Conservation (phyloP, 2,113 vertebrate genomes). For the Notothenia rossii region DNA sequence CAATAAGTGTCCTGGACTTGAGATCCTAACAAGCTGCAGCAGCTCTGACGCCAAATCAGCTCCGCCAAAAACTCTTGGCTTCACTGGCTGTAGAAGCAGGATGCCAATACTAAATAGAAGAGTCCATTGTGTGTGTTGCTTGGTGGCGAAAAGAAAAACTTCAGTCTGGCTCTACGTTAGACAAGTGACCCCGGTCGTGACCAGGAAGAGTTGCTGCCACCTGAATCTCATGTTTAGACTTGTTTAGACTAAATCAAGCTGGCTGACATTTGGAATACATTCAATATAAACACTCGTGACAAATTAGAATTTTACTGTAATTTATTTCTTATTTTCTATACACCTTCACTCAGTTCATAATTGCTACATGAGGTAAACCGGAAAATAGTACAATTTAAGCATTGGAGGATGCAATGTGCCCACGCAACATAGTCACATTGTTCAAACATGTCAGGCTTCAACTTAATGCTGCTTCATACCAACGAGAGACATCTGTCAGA, state of each 20-base stretch:
- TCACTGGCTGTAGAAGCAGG: constrained; percentile 61
- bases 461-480: too few relatives aligned
- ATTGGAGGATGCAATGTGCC: too few relatives aligned
- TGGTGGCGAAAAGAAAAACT: constrained; percentile 70
- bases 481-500: neutral
- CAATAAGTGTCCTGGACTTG: constrained; percentile 47
- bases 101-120: constrained; percentile 77
- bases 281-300: neutral
- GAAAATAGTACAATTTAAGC: too few relatives aligned
- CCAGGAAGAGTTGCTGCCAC: constrained; percentile 33
- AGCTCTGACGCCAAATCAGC: constrained; percentile 60
- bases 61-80: constrained; percentile 81
- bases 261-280: neutral
- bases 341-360: neutral
- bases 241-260: constrained; percentile 6
- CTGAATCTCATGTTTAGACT: constrained; percentile 43
- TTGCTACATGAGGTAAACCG: neutral
- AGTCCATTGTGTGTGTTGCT: constrained; percentile 77
- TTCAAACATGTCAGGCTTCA: too few relatives aligned
- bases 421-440: too few relatives aligned
- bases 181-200: constrained; percentile 58
- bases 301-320: neutral
- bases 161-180: constrained; percentile 56
- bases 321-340: neutral
- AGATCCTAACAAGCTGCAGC: constrained; percentile 57